A percentile compares a stretch with the other conserved stretches of the same genome.
phyloP scores from a whole-genome alignment of 2,797 vertebrate genomes.

The Ptychobarbus kaznakovi region DNA sequence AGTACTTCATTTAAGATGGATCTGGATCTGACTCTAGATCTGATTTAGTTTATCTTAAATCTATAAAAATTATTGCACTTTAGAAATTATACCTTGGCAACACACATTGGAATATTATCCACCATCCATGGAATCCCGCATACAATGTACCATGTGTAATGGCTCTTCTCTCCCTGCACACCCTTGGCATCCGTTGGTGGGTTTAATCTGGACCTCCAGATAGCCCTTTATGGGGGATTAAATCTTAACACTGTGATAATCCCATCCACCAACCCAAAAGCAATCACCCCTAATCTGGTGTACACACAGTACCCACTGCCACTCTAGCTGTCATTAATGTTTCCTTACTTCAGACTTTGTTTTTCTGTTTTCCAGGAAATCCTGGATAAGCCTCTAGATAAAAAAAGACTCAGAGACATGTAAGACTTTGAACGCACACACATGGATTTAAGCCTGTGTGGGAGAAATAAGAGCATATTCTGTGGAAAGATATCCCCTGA shows the following conservation, averaged over 20 bases:
- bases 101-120: background rate
- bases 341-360: slow-evolving; percentile 35
- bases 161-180: background rate
- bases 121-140: background rate
- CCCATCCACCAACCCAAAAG: slow-evolving; percentile 47
- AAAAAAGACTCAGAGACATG: slow-evolving; percentile 7
- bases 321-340: slow-evolving; percentile 13
- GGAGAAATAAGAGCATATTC: slow-evolving; percentile 33
- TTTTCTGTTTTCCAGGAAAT: slow-evolving; percentile 47
- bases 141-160: background rate
- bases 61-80: background rate
- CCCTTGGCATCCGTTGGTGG: background rate
- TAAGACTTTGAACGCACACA: slow-evolving; percentile 17
- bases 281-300: slow-evolving; percentile 56
- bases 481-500: slow-evolving; percentile 25
- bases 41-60: background rate
- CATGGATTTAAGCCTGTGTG: slow-evolving; percentile 35
- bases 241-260: slow-evolving; percentile 62
- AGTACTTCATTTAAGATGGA: background rate
- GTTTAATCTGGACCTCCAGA: slow-evolving; percentile 66
- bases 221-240: slow-evolving; percentile 63
- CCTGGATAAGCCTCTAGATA: slow-evolving; percentile 44
- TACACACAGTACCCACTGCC: background rate
- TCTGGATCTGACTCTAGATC: too few relatives aligned
- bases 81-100: background rate